These are phyloP conservation scores for Macaria notata DNA, from an alignment of 2,888 invertebrate species.

Conservation along the genomic window DNA sequence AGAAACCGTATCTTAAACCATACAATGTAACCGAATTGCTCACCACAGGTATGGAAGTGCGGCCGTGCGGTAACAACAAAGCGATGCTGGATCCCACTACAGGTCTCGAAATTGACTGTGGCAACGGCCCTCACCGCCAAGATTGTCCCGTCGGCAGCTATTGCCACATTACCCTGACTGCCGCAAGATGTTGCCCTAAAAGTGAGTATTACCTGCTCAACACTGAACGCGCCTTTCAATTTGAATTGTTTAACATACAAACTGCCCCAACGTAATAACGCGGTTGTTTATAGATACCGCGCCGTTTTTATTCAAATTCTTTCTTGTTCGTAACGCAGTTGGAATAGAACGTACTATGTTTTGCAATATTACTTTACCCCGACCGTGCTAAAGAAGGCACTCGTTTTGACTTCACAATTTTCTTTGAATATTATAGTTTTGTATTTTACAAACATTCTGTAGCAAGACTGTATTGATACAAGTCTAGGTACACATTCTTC, in stretches of 20 bases:
- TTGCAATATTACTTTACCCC: conserved; percentile 5
- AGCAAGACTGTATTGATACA: too few relatives aligned
- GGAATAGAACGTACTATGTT: conserved; percentile 5
- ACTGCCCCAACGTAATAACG: conserved; percentile 30
- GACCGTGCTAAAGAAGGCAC: too few relatives aligned
- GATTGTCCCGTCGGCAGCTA: conserved; percentile 93
- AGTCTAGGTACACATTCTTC: too few relatives aligned
- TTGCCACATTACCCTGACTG: conserved; percentile 92
- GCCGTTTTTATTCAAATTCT: conserved; percentile 25
- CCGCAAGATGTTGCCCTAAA: conserved; percentile 93
- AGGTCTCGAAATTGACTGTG: conserved; percentile 91
- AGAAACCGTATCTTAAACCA: too few relatives aligned
- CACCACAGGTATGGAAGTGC: conserved; percentile 88
- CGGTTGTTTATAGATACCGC: conserved; percentile 33
- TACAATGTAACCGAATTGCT: conserved; percentile 31
- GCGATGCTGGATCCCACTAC: conserved; percentile 88
- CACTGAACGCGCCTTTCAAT: conserved; percentile 34
- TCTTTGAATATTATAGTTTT: too few relatives aligned
- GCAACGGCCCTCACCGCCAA: conserved; percentile 88
- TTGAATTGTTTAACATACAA: conserved; percentile 36
- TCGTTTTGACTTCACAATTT: too few relatives aligned
- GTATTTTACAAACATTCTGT: too few relatives aligned
- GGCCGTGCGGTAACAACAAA: conserved; percentile 91
- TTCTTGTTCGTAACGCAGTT: conserved; percentile 9
- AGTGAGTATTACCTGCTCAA: conserved; percentile 74